Conservation (phyloP, 2,113 vertebrate species). For the Oncorhynchus mykiss region DNA sequence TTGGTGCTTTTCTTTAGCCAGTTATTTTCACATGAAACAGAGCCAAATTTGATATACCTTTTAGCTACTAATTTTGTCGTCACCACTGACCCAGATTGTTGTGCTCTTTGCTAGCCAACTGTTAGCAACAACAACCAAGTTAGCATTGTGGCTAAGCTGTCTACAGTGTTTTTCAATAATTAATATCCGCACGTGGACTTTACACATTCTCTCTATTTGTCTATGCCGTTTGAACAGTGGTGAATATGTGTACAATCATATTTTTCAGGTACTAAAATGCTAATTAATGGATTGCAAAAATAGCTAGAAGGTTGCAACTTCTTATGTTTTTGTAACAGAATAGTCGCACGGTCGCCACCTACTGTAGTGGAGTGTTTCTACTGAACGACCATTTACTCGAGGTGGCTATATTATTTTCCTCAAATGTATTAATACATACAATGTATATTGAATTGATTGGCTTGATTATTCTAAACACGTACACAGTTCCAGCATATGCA, state of each 20-base stretch:
- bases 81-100: no score
- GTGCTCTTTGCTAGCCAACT: neutral
- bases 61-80: no score
- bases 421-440: neutral
- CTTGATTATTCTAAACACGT: neutral
- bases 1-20: neutral
- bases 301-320: neutral
- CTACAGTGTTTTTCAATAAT: neutral
- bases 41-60: neutral
- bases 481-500: neutral
- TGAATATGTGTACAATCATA: neutral
- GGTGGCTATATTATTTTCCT: neutral
- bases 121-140: neutral
- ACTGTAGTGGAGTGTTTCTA: neutral
- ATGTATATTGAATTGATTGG: neutral
- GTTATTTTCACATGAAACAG: conserved; percentile 1
- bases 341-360: neutral
- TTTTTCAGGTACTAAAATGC: neutral
- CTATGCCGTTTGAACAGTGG: neutral
- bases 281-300: neutral
- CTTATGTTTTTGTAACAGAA: neutral
- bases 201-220: neutral
- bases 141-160: neutral
- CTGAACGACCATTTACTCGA: neutral
- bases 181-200: neutral